Base-by-base conservation (phyloP, 2,113 vertebrate species). In the Motacilla alba region DNA sequence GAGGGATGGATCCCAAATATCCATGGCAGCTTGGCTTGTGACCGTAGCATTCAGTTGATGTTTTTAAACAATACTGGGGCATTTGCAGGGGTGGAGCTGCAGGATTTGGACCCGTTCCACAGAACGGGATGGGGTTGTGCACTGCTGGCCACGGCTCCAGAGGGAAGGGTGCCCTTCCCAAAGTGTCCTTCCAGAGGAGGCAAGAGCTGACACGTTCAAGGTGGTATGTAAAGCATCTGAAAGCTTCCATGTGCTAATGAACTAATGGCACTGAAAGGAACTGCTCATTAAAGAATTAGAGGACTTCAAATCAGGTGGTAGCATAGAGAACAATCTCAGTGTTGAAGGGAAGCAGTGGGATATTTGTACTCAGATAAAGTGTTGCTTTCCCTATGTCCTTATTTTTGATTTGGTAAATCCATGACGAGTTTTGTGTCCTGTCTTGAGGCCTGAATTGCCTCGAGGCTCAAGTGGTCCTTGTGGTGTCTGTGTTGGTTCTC, bases 81-180 rank as follows among this genome's bases (percentile, higher is more conserved):
- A 16, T 78, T 53, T 18, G 11, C 9, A 47, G 44, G 47, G 53
- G 4, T 63, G 53, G 20, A 39, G 24, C 18, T 58, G 44, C 6
- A 13, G 44, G 73, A 8, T 55, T 83, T 59, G 33, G 17, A 35
- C 8, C 44, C 0, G 0, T 43, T 33, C 1, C 7, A 13, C 12
- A 8, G 66, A 24, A 3, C 0, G 0, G 74, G 17, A 26, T 26
- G 46, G 44, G 39, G 6, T 7, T 49, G 67, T 30, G 39, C 16
- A 2, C 27, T 4, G 2, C 28, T 20, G 59, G 81, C 52, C 47
- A 4, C 0, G 0, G 63, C 60, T 74, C 2, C 1, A 15, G 89
- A 2, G 5, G 27, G 41, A 52, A 70, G 24, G 4, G 15, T 52
- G 46, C 41, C 53, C 27, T 77, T 12, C 13, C 82, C 60, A 27